A percentile compares a stretch with the other conserved stretches of the same genome.
Conservation (phyloP, 2,113 vertebrate species). For the Anseranas semipalmata region DNA sequence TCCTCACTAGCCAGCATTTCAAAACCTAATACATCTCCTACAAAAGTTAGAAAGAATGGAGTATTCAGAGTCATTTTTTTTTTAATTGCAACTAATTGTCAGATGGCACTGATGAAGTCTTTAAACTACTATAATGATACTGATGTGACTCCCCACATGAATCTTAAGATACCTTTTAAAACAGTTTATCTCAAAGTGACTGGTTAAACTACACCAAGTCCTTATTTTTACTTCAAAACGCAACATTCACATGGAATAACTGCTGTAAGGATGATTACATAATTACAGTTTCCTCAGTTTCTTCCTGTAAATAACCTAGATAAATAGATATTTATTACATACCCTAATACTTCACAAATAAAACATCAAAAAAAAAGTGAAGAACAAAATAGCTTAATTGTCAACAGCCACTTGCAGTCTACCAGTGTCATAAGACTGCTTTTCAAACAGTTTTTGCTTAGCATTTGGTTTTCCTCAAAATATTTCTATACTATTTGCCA, state of each 20-base stretch:
- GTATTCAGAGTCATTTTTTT: not conserved
- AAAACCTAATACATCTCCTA: not conserved
- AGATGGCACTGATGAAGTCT: not conserved
- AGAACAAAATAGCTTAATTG: not conserved
- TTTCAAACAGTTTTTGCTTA: not conserved
- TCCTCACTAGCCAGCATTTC: not conserved
- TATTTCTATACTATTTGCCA: not conserved
- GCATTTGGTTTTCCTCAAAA: not conserved
- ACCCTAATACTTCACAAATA: not conserved
- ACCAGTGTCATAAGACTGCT: not conserved
- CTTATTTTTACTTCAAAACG: not conserved
- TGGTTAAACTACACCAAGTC: not conserved
- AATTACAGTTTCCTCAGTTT: not conserved
- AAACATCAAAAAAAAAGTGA: not conserved
- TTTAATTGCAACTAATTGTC: not conserved
- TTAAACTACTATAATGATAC: not conserved
- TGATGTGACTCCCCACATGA: not conserved
- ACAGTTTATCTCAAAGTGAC: not conserved
- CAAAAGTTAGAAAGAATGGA: not conserved
- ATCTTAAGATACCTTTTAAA: not conserved
- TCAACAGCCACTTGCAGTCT: not conserved
- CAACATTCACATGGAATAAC: not conserved
- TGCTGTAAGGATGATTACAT: not conserved
- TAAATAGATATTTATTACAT: not conserved
- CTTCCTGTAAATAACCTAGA: not conserved